Evolutionary conservation across 2,113 vertebrate genomes (phyloP).

Genomic region (Rafetus swinhoei): DNA sequence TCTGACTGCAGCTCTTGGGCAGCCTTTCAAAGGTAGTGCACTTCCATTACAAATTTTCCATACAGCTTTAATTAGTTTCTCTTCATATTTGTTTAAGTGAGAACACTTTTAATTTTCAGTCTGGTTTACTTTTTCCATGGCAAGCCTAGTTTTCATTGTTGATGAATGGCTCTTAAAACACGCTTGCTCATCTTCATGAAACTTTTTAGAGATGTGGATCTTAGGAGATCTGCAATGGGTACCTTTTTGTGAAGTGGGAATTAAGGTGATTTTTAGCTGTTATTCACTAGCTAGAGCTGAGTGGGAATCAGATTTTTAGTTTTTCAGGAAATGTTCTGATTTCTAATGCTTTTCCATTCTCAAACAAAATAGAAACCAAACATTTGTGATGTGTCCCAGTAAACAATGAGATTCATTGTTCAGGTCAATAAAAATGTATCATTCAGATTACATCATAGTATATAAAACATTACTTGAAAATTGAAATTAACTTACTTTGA

Average conservation of each 20-base stretch:
- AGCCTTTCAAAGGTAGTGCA: neutral
- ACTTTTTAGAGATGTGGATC: rapidly evolving
- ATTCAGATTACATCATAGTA: neutral
- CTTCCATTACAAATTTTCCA: neutral
- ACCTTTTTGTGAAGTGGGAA: neutral
- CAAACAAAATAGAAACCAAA: neutral
- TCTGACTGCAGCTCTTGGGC: neutral
- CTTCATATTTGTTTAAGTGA: neutral
- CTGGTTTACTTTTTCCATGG: neutral
- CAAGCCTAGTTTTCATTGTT: neutral
- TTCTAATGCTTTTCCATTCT: neutral
- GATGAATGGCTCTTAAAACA: neutral
- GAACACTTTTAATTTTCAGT: neutral
- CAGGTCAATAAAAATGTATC: neutral
- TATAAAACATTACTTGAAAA: neutral
- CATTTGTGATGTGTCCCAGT: neutral
- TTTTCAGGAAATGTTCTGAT: neutral
- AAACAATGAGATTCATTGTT: neutral
- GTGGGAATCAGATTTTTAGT: neutral
- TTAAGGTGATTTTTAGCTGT: neutral
- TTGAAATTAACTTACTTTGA: neutral
- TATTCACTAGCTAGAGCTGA: neutral
- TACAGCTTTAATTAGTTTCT: neutral
- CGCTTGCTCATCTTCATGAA: neutral
- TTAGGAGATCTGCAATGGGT: neutral